Conservation (phyloP, 2,797 vertebrate species). For the Molothrus ater region DNA sequence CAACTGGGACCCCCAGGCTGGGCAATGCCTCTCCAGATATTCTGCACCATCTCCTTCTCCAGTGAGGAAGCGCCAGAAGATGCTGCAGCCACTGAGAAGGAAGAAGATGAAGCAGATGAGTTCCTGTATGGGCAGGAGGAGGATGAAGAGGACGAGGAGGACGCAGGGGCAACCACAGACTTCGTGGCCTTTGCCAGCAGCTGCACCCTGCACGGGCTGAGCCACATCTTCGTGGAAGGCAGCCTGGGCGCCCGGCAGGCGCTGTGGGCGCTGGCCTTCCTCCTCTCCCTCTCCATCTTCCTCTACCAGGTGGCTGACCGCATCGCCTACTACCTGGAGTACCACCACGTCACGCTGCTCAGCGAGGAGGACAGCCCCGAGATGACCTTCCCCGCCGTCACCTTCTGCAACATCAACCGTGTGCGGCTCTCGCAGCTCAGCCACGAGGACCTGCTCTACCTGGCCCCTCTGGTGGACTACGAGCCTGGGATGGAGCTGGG, state of each 20-base stretch:
- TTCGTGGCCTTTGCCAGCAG: constrained; percentile 84
- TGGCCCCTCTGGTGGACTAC: constrained; percentile 87
- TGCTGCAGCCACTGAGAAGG: background rate
- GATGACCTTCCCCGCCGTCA: constrained; percentile 90
- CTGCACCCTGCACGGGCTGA: constrained; percentile 91
- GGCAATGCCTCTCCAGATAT: constrained; percentile 91
- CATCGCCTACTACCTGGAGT: constrained; percentile 85
- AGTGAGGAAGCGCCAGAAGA: constrained; percentile 77
- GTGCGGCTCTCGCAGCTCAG: constrained; percentile 90
- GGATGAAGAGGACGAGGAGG: constrained; percentile 53
- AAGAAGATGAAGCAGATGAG: background rate
- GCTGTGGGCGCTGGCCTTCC: constrained; percentile 87
- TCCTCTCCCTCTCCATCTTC: constrained; percentile 86
- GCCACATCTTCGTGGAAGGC: constrained; percentile 88
- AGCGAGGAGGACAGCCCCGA: constrained; percentile 82
- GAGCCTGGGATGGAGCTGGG: constrained; percentile 83
- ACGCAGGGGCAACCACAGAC: constrained; percentile 61
- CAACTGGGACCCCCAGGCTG: background rate
- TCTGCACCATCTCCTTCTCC: constrained; percentile 94
- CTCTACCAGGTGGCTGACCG: constrained; percentile 89
- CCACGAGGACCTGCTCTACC: constrained; percentile 88
- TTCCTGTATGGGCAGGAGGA: constrained; percentile 39
- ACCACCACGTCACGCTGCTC: constrained; percentile 88
- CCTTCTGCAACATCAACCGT: constrained; percentile 92
- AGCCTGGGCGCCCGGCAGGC: constrained; percentile 83